These are phyloP conservation scores for Numenius phaeopus DNA, from an alignment of 2,797 vertebrate species.

Conservation along the genomic window DNA sequence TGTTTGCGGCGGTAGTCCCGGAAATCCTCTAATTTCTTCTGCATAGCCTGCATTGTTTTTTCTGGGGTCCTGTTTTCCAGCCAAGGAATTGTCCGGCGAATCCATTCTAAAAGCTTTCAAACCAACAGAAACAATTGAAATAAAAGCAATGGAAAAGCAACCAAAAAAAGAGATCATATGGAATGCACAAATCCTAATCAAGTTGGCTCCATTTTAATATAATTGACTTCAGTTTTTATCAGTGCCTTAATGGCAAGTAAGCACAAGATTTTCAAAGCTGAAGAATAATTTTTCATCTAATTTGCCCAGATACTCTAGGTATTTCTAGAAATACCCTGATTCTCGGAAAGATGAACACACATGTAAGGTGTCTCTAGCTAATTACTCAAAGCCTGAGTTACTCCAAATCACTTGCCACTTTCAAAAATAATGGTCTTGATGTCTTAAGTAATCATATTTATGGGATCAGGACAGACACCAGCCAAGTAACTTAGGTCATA, in stretches of 20 bases:
- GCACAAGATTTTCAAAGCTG: not conserved
- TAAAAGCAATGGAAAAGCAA: not conserved
- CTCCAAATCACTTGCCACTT: not conserved
- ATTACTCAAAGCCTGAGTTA: not conserved
- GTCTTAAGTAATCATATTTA: not conserved
- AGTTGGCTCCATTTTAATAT: not conserved
- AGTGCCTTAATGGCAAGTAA: not conserved
- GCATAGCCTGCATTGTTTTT: constrained; percentile 96
- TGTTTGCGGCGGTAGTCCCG: constrained; percentile 95
- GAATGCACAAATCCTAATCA: not conserved
- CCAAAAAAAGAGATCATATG: fast-evolving
- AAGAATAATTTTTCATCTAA: not conserved
- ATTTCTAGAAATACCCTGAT: not conserved
- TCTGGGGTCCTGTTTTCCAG: constrained; percentile 94
- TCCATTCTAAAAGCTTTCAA: constrained; percentile 95
- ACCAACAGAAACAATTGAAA: not conserved
- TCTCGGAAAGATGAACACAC: not conserved
- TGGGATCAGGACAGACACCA: not conserved
- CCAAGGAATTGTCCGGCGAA: constrained; percentile 96
- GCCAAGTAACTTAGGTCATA: not conserved
- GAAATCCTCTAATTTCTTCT: constrained; percentile 96
- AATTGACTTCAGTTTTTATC: not conserved
- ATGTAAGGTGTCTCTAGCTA: not conserved
- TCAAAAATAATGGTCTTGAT: not conserved
- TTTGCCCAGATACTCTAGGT: not conserved